phyloP scores from a whole-genome alignment of 2,888 invertebrate genomes.

The Cactoblastis cactorum region DNA sequence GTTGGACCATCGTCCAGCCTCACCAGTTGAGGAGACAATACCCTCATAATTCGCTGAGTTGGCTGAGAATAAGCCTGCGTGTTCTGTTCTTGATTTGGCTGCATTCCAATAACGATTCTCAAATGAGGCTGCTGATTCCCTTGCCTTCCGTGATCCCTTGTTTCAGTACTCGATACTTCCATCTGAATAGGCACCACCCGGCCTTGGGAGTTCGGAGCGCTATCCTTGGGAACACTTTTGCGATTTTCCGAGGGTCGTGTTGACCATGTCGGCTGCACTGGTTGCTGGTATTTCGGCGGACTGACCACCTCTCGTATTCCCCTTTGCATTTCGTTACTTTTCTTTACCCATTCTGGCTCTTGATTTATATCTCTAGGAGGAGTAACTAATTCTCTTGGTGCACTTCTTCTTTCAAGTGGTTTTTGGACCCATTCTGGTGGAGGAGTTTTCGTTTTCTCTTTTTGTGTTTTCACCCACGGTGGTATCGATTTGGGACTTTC shows the following conservation, averaged over 20 bases:
- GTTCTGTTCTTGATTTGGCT: conserved; percentile 45
- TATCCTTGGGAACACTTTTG: conserved; percentile 64
- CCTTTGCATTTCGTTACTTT: conserved; percentile 64
- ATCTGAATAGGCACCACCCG: conserved; percentile 84
- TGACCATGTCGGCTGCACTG: conserved; percentile 66
- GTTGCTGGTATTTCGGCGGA: conserved; percentile 66
- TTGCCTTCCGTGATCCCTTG: conserved; percentile 47
- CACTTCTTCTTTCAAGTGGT: conserved; percentile 60
- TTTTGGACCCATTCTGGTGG: conserved; percentile 70
- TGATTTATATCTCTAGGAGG: conserved; percentile 60
- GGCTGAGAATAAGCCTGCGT: conserved; percentile 60
- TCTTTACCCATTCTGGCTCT: conserved; percentile 71
- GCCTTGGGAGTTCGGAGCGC: conserved; percentile 45
- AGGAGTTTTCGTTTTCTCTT: conserved; percentile 72
- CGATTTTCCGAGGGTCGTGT: conserved; percentile 69
- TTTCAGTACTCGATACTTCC: conserved; percentile 71
- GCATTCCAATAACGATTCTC: conserved; percentile 71
- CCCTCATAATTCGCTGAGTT: conserved; percentile 76
- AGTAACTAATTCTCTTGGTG: conserved; percentile 58
- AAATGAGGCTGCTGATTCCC: conserved; percentile 56
- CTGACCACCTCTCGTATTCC: conserved; percentile 60
- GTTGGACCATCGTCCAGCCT: conserved; percentile 71
- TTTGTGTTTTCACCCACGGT: conserved; percentile 70
- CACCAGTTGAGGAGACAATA: conserved; percentile 73
- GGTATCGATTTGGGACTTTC: conserved; percentile 70